Conservation (phyloP, 2,888 invertebrate species). For the Andrena flavipes region DNA sequence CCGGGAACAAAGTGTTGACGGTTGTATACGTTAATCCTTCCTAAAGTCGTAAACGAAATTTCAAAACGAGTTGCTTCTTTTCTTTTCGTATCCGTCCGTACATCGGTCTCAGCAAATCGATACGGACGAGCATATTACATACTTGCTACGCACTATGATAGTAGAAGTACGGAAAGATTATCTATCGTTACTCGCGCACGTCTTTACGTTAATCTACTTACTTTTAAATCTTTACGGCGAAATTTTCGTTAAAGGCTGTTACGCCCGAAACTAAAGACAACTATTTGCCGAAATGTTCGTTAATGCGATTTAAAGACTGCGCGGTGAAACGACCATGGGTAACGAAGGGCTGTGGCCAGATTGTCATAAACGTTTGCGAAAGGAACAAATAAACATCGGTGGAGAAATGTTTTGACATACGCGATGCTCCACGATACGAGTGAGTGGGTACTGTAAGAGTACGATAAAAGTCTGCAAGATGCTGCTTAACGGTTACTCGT, state of each 20-base stretch:
- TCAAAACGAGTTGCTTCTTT: not conserved
- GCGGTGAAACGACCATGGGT: too few relatives aligned
- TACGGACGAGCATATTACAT: slow-evolving; percentile 17
- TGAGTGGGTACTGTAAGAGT: too few relatives aligned
- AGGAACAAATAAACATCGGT: too few relatives aligned
- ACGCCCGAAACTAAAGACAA: not conserved
- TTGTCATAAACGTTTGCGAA: too few relatives aligned
- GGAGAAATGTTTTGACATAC: too few relatives aligned
- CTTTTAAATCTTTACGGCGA: not conserved
- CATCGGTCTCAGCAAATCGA: slow-evolving; percentile 22
- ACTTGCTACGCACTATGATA: slow-evolving; percentile 1
- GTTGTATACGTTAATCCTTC: not conserved
- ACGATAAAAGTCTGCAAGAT: not conserved
- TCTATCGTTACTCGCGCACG: not conserved
- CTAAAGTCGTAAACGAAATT: not conserved
- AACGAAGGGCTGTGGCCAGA: too few relatives aligned
- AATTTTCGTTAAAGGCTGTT: not conserved
- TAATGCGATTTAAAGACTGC: too few relatives aligned
- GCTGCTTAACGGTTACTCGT: not conserved
- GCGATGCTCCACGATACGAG: too few relatives aligned
- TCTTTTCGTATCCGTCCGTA: not conserved
- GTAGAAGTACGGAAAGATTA: slow-evolving; percentile 18
- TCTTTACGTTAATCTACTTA: not conserved
- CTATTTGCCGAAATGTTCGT: too few relatives aligned
- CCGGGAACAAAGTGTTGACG: too few relatives aligned